A percentile compares a stretch with the other conserved stretches of the same genome.
phyloP scores from a whole-genome alignment of 2,113 vertebrate species.

The Lethenteron reissneri region DNA sequence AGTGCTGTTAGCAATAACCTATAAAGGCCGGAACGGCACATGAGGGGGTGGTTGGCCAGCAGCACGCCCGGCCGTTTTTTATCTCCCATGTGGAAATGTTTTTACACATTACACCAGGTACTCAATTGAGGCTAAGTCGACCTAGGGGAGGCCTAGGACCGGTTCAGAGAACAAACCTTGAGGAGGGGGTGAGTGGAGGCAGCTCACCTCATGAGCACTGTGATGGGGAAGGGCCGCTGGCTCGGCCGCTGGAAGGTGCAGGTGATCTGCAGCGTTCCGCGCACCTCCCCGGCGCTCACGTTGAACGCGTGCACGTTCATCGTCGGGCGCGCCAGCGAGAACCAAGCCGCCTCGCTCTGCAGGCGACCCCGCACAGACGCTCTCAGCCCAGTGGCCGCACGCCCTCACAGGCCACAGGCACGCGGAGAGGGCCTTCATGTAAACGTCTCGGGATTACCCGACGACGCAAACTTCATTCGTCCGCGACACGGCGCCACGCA shows the following conservation, averaged over 20 bases:
- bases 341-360: constrained; percentile 9
- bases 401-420: too few species aligned
- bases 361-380: constrained; percentile 8
- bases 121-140: neutral
- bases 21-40: too few species aligned
- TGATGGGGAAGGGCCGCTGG: constrained; percentile 25
- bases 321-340: constrained; percentile 16
- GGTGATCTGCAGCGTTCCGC: constrained; percentile 24
- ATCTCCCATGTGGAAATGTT: too few species aligned
- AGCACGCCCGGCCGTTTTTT: too few species aligned
- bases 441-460: neutral
- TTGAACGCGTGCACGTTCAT: constrained; percentile 32
- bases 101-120: too few species aligned
- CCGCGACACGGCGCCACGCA: neutral
- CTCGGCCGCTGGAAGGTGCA: constrained; percentile 19
- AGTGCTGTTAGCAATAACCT: too few species aligned
- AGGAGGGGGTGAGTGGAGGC: neutral
- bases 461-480: too few species aligned
- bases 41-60: too few species aligned
- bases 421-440: neutral
- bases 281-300: constrained; percentile 19
- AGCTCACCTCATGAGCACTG: constrained; percentile 36
- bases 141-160: neutral
- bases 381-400: neutral
- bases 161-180: neutral